These are phyloP conservation scores for Chiridota heheva DNA, from an alignment of 35 echinoderm and acorn worm genomes.

Conservation along the genomic window DNA sequence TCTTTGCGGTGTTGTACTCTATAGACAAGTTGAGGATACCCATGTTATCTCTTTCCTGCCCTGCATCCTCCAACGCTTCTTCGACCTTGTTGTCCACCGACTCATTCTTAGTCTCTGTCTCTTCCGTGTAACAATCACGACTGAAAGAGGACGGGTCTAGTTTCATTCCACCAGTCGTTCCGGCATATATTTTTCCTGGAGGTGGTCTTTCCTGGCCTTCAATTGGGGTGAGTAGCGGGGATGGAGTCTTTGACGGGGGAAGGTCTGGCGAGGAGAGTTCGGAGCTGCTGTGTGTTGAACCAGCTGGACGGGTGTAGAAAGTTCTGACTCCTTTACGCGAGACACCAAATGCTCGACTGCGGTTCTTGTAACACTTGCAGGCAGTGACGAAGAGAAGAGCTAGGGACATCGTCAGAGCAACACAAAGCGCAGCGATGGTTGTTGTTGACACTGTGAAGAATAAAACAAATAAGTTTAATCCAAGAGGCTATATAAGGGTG, in stretches of 20 bases:
- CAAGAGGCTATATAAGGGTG: no score
- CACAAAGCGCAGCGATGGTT: slow-evolving; percentile 65
- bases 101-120: slow-evolving; percentile 65
- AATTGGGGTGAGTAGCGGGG: slow-evolving; percentile 66
- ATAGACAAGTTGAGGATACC: slow-evolving; percentile 83
- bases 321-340: slow-evolving; percentile 64
- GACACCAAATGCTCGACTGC: slow-evolving; percentile 59
- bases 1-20: slow-evolving; percentile 84
- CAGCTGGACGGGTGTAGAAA: slow-evolving; percentile 69
- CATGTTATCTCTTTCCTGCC: slow-evolving; percentile 48
- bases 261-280: slow-evolving; percentile 85
- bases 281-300: slow-evolving; percentile 72
- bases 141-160: slow-evolving; percentile 77
- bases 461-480: slow-evolving; percentile 33
- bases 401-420: slow-evolving; percentile 60
- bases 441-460: slow-evolving; percentile 60
- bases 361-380: slow-evolving; percentile 76
- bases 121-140: slow-evolving; percentile 89
- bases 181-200: slow-evolving; percentile 63
- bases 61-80: slow-evolving; percentile 15
- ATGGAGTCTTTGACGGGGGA: slow-evolving; percentile 67
- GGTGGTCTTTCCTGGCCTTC: slow-evolving; percentile 60
- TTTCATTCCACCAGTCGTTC: slow-evolving; percentile 55
- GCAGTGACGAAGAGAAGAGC: slow-evolving; percentile 71
- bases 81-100: slow-evolving; percentile 53